These are phyloP conservation scores for Aradophagus sp. DNA, from an alignment of 1,140 invertebrate species.

Conservation along the genomic window DNA sequence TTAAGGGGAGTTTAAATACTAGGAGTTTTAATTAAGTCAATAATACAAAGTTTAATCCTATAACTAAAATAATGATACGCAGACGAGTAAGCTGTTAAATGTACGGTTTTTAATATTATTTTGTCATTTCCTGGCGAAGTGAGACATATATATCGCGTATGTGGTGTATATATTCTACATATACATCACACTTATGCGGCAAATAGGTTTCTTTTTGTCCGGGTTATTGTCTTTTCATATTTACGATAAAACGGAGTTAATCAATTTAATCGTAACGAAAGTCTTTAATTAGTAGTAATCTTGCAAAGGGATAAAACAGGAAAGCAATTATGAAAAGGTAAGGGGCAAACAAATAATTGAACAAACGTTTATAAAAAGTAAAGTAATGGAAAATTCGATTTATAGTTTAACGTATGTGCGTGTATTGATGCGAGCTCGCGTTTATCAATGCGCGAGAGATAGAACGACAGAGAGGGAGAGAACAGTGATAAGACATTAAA, in stretches of 20 bases:
- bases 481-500: constrained; percentile 60
- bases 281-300: constrained; percentile 54
- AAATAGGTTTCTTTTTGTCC: no score
- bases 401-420: constrained; percentile 32
- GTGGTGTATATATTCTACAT: no score
- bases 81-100: constrained; percentile 36
- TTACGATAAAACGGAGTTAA: no score
- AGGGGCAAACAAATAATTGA: constrained; percentile 19
- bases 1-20: constrained; percentile 50
- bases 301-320: background rate
- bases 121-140: no score
- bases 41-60: constrained; percentile 58
- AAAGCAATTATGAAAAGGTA: constrained; percentile 7
- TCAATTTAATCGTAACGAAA: constrained; percentile 55
- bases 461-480: constrained; percentile 10
- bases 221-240: no score
- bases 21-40: constrained; percentile 57
- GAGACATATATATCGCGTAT: no score
- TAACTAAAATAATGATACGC: constrained; percentile 37
- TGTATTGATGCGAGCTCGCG: constrained; percentile 49
- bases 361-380: constrained; percentile 30
- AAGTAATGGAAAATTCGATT: constrained; percentile 54
- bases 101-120: constrained; percentile 50
- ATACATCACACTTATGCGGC: no score
- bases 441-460: constrained; percentile 45